phyloP scores from a whole-genome alignment of 2,888 invertebrate genomes.

The Cosmia trapezina region DNA sequence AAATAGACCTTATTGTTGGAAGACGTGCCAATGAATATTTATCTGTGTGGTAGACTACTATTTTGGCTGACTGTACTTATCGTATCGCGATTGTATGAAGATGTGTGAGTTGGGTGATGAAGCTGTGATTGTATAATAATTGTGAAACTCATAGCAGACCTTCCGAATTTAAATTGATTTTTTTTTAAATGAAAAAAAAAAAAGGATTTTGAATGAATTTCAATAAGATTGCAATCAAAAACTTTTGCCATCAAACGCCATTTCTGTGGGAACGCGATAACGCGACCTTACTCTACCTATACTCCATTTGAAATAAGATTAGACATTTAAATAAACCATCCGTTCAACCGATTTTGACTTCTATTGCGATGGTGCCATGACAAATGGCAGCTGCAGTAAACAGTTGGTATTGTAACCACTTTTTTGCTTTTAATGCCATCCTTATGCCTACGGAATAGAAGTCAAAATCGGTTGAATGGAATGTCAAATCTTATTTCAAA shows the following conservation, averaged over 20 bases:
- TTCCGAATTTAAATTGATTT: slow-evolving; percentile 22
- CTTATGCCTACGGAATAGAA: too few relatives aligned
- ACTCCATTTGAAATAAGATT: too few relatives aligned
- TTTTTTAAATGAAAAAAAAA: too few relatives aligned
- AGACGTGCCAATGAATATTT: slow-evolving; percentile 3
- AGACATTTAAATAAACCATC: too few relatives aligned
- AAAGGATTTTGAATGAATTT: neutral
- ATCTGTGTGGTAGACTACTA: neutral
- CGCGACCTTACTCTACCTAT: neutral
- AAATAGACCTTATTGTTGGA: slow-evolving; percentile 3
- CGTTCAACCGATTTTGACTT: too few relatives aligned
- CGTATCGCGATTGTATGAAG: neutral
- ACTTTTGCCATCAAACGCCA: neutral
- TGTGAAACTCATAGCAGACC: slow-evolving; percentile 15
- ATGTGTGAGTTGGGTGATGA: neutral
- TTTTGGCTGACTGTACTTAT: slow-evolving; percentile 1
- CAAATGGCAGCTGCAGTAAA: too few relatives aligned
- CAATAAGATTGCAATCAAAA: slow-evolving; percentile 9
- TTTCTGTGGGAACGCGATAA: neutral
- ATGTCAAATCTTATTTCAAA: too few relatives aligned
- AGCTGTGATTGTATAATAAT: slow-evolving; percentile 46
- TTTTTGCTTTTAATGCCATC: too few relatives aligned
- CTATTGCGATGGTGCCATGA: too few relatives aligned
- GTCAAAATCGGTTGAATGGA: too few relatives aligned
- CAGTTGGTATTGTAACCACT: too few relatives aligned